Base-by-base conservation (phyloP, 2,797 vertebrate genomes). In the Garrulus glandarius region DNA sequence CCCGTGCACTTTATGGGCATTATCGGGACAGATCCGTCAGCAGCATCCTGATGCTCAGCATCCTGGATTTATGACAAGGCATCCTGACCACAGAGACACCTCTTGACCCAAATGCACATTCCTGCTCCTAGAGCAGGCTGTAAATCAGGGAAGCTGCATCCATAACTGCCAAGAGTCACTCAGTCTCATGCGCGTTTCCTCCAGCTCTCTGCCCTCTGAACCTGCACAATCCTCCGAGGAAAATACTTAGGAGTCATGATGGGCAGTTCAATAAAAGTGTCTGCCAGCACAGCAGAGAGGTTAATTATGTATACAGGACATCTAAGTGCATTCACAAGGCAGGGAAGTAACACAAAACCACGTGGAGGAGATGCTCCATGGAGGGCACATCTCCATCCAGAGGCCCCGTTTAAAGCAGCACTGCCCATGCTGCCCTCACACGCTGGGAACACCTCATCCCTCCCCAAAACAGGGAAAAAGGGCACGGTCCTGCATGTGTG, bases 141-240 rank as follows among this genome's bases (percentile, higher is more conserved):
- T 95, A 95, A 95, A 96, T 94, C 95, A 95, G 84, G 30, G 70
- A 52, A 60, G 93, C 89, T 12, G 15, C 88, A 87, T 93, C 94
- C 78, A 46, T 95, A 92, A 96, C 87, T 92, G 96, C 96, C 96
- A 96, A 93, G 93, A 89, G 92, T 95, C 93, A 95, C 91, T 97
- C 96, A 89, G 96, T 92, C 80, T 67, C 89, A 3, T 84, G 93
- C 3, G 1, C 2, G 22, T 71, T 91, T 97, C 96, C 91, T 95
- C 93, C 88, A 93, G 88, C 75, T 93, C 93, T 14, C 82, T 97
- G 96, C 74, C 97, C 97, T 97, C 96, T 96, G 95, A 96, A 96
- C 92, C 86, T 83, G 44, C 79, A 34, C 87, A 92, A 71, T 97
- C 74, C 96, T 95, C 95, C 0, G 5, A 96, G 97, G 94, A 91